A percentile compares a stretch with the other conserved stretches of the same genome.
Conservation (phyloP, 30 jellyfish, hydroid and myxozoan genomes). For the Aurelia sp. region DNA sequence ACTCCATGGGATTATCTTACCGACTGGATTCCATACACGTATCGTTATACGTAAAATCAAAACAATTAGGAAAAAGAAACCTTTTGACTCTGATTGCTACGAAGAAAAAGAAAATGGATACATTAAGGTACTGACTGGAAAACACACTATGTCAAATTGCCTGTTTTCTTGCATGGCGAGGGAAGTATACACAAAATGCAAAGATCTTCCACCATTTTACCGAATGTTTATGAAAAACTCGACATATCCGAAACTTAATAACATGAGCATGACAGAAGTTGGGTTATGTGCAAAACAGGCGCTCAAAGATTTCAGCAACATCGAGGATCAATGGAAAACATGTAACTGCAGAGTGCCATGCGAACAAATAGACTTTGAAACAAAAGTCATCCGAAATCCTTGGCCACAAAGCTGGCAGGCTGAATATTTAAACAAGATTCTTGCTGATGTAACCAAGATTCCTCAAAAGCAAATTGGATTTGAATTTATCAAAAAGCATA, state of each 20-base stretch:
- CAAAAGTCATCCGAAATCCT: not conserved
- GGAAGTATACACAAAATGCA: not conserved
- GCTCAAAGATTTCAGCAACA: not conserved
- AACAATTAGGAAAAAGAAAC: not conserved
- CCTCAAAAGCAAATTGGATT: not conserved
- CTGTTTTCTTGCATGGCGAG: not conserved
- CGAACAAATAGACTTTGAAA: conserved; percentile 1
- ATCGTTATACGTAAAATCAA: not conserved
- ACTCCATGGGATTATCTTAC: conserved; percentile 4
- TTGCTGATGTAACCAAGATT: not conserved
- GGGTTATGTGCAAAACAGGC: not conserved
- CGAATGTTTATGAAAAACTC: conserved; percentile 1
- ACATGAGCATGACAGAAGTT: not conserved
- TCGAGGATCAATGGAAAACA: not conserved
- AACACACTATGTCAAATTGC: conserved; percentile 6
- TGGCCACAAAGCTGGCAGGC: conserved; percentile 20
- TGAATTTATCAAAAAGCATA: conserved; percentile 6
- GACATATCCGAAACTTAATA: not conserved
- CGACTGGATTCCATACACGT: conserved; percentile 4
- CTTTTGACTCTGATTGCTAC: conserved; percentile 13
- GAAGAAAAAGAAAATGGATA: conserved; percentile 6
- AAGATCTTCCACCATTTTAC: not conserved
- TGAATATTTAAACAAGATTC: not conserved
- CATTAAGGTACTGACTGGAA: not conserved
- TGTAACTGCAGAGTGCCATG: conserved; percentile 14